Base-by-base conservation (phyloP, 2,113 vertebrate genomes). In the Pachyramphus minor region DNA sequence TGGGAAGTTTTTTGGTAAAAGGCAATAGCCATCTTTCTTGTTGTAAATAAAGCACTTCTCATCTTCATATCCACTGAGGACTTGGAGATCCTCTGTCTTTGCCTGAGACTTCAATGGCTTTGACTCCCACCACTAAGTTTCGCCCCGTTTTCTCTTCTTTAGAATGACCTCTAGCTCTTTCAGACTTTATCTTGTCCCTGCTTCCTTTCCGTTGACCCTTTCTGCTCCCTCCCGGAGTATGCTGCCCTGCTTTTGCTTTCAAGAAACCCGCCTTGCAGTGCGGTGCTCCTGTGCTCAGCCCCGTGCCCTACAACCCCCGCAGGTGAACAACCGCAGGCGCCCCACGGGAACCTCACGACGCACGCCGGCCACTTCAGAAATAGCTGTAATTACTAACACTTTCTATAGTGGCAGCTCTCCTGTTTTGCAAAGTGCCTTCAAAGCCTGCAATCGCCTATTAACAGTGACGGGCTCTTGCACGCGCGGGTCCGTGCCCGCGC, bases 391-490 rank as follows among this genome's bases (percentile, higher is more conserved):
- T 23, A 60, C 3, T 24, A 6, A 27, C 80, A 4, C 17, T 3
- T 1, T 21, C 52, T 7, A 5, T 1, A 33, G 1, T 16, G 33
- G 8, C 2, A 15, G 12, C 8, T 31, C 56, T 35, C 39, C 8
- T 13, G 11, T 18, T 30, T 20, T 1, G 31, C 55, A 8, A 44
- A 14, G 44, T 1, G 53, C 44, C 55, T 50, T 37, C 82, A 24
- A 66, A 62, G 55, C n/a, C 31, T 35, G 60, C 15, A 4, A 6
- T 74, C 42, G 2, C 6, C 37, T 37, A 0, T 4, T 9, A 27
- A 30, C 9, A 7, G 45, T 27, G 56, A n/a, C 14, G 24, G 33
- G 17, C 33, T 11, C 13, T 5, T 8, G 39, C 0, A 19, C 68
- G 21, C 8, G n/a, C 56, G 23, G 35, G 27, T 35, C 41, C 3